Percentiles rank a stretch among this genome's conserved stretches.
phyloP scores from a whole-genome alignment of 1,140 invertebrate genomes.

The Littorina saxatilis region DNA sequence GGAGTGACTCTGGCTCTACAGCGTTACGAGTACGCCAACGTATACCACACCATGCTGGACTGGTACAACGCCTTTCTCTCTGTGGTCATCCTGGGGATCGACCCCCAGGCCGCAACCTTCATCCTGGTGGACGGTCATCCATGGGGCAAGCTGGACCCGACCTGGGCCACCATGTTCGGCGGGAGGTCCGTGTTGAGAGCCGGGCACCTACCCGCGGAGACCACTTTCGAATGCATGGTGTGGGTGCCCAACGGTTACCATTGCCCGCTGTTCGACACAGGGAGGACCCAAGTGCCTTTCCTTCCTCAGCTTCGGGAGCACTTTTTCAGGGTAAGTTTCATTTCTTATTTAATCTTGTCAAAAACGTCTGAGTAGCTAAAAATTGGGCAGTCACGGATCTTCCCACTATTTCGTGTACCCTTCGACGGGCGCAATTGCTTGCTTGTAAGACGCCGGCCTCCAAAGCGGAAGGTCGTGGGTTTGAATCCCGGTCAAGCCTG shows the following conservation, averaged over 20 bases:
- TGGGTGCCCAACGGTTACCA: constrained; percentile 57
- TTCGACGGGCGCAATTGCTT: too few species aligned
- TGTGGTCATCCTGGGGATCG: constrained; percentile 52
- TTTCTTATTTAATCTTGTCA: too few species aligned
- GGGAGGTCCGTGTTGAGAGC: neutral
- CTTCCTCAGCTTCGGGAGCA: constrained; percentile 52
- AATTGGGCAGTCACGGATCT: too few species aligned
- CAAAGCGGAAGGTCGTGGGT: too few species aligned
- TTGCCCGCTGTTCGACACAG: constrained; percentile 43
- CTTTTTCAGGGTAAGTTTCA: constrained; percentile 10
- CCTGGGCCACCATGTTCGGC: constrained; percentile 51
- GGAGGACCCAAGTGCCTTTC: constrained; percentile 30
- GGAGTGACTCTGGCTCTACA: constrained; percentile 48
- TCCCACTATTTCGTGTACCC: too few species aligned
- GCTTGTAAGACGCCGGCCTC: too few species aligned
- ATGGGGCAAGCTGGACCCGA: constrained; percentile 45
- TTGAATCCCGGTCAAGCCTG: too few species aligned
- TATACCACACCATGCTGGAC: constrained; percentile 67
- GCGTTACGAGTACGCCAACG: constrained; percentile 67
- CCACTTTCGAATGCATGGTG: constrained; percentile 40
- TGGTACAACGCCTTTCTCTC: constrained; percentile 65
- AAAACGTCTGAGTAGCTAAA: too few species aligned
- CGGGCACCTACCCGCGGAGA: constrained; percentile 9
- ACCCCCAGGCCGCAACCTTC: constrained; percentile 44
- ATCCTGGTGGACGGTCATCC: constrained; percentile 57